Evolutionary conservation across 2,113 vertebrate genomes (phyloP).

Genomic region (Mormyrus lacerda): DNA sequence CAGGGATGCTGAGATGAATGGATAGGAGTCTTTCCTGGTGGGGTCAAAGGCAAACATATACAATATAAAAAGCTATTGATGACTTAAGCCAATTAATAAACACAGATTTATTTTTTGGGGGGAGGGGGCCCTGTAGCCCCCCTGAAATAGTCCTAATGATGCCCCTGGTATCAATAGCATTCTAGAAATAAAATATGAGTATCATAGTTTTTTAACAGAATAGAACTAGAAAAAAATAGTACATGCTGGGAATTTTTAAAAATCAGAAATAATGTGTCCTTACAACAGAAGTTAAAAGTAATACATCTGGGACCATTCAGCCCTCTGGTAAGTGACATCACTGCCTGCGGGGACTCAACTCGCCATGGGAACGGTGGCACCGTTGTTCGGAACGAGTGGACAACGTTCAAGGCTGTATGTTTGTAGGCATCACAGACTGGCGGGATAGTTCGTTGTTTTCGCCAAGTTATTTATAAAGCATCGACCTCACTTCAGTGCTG

Average conservation of each 20-base stretch:
- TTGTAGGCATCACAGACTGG: neutral
- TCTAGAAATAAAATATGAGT: neutral
- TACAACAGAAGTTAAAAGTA: neutral
- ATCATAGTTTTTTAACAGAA: neutral
- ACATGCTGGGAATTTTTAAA: neutral
- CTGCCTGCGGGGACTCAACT: neutral
- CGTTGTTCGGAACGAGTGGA: neutral
- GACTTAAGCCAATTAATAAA: neutral
- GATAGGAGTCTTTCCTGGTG: neutral
- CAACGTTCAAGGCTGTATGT: neutral
- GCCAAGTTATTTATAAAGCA: neutral
- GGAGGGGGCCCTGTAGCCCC: no score
- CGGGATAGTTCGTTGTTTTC: neutral
- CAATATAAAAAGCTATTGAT: neutral
- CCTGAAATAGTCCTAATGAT: neutral
- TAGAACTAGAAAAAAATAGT: neutral
- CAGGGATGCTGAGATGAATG: neutral
- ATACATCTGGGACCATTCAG: neutral
- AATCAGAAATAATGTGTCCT: neutral
- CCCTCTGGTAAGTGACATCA: neutral
- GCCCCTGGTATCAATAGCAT: neutral
- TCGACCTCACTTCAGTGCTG: neutral
- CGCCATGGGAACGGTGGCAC: neutral
- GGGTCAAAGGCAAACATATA: neutral
- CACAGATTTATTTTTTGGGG: neutral